Evolutionary conservation across 2,888 invertebrate genomes (phyloP).

Genomic region (Microctonus aethiopoides): DNA sequence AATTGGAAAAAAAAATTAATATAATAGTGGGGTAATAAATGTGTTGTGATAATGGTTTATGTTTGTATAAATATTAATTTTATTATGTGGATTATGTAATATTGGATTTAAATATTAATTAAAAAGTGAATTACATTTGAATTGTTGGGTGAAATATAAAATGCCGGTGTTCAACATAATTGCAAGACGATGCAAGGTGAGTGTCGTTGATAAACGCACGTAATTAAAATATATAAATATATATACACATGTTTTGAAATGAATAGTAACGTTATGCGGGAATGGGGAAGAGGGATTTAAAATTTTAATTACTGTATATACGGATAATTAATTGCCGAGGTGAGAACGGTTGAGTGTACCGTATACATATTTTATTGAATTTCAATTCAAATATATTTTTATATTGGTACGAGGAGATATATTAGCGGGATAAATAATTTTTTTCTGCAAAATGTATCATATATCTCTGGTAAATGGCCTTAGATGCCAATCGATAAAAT

Average conservation of each 20-base stretch:
- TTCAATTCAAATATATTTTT: background rate
- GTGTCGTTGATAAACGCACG: slow-evolving; percentile 35
- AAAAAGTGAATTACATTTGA: background rate
- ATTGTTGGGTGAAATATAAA: slow-evolving; percentile 32
- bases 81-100: too few species aligned
- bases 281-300: background rate
- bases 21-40: slow-evolving; percentile 9
- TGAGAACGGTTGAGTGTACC: background rate
- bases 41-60: slow-evolving; percentile 12
- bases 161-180: slow-evolving; percentile 75
- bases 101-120: too few species aligned
- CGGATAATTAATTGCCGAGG: background rate
- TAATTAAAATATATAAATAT: background rate
- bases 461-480: background rate
- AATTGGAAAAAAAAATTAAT: slow-evolving; percentile 20
- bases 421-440: background rate
- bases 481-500: background rate
- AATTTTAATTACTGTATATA: background rate
- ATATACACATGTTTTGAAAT: background rate
- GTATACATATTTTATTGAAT: background rate
- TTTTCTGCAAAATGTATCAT: background rate
- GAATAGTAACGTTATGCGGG: background rate
- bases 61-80: background rate
- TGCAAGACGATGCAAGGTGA: slow-evolving; percentile 73
- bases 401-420: background rate